Evolutionary conservation across 2,113 vertebrate species (phyloP), one percentile per base, ranked within the genome.

Genomic region (Malurus melanocephalus): DNA sequence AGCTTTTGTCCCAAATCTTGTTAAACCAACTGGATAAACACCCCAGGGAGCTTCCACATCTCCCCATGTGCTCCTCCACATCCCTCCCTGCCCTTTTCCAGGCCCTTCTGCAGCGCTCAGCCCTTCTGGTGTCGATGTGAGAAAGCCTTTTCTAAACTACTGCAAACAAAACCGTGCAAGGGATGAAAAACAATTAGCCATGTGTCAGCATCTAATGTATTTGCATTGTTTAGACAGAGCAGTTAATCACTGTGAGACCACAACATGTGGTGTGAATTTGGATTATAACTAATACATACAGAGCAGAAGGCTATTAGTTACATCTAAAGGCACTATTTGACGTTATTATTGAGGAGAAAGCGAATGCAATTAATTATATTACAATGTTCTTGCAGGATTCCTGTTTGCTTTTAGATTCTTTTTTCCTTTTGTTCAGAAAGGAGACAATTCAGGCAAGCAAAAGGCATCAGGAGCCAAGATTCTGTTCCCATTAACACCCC

Each of bases 171-270:
- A 69, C 45, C n/a, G 8, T 9, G 59, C 3, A 1, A 81, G 64
- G 62, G 80, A 85, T 82, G 66, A 68, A 90, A 91, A 94, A 93
- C 52, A 91, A 95, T 94, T 85, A 92, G 27, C 78, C 3, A 2
- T 20, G 48, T 77, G 78, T 75, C 74, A 38, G 75, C 43, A 43
- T 51, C 78, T 90, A 61, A 91, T 73, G 13, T 64, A 92, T 93
- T 93, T 94, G 80, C 71, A 62, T 74, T 92, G 90, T 87, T 94
- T 82, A 76, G 93, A 85, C 90, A 92, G 88, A 60, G 78, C 3
- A 96, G 77, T 96, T 95, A 88, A 94, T 94, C 92, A 95, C 9
- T 52, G 80, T 55, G 82, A 91, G 60, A 87, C 78, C 84, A 85
- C 11, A 73, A 62, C 35, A 33, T 35, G 55, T 65, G 76, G 74